Evolutionary conservation across 2,888 invertebrate genomes (phyloP).

Genomic region (Schrankia costaestrigalis): DNA sequence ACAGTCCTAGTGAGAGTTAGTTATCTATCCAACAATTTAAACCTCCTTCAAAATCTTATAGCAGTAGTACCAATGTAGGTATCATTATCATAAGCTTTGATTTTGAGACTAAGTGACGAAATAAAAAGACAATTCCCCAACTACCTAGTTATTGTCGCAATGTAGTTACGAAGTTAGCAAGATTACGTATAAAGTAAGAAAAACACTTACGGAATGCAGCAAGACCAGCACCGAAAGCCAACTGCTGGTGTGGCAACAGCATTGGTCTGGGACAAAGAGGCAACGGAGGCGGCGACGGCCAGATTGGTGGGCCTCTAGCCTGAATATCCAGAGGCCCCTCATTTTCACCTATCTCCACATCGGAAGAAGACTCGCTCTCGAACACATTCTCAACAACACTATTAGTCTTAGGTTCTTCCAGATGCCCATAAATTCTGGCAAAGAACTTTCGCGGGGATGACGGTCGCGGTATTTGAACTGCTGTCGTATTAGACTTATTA

Average conservation of each 20-base stretch:
- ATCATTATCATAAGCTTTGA: too few relatives aligned
- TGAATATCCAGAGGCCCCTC: conserved; percentile 33
- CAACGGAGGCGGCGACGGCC: conserved; percentile 63
- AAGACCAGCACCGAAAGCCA: conserved; percentile 82
- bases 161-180: too few relatives aligned
- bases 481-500: conserved; percentile 34
- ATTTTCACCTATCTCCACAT: conserved; percentile 63
- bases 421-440: conserved; percentile 88
- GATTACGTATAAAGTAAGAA: too few relatives aligned
- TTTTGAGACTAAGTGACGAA: too few relatives aligned
- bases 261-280: conserved; percentile 70
- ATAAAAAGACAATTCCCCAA: too few relatives aligned
- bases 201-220: conserved; percentile 77
- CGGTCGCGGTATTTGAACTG: conserved; percentile 73
- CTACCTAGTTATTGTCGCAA: too few relatives aligned
- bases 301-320: conserved; percentile 40
- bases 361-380: conserved; percentile 70
- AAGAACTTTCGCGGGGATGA: conserved; percentile 91
- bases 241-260: conserved; percentile 68
- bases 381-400: conserved; percentile 39
- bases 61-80: too few relatives aligned
- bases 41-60: too few relatives aligned
- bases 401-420: conserved; percentile 73
- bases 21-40: too few relatives aligned
- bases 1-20: too few relatives aligned